Percentiles rank a stretch among this genome's conserved stretches.
Conservation (phyloP, 1,140 invertebrate genomes). For the Drosophila varians region DNA sequence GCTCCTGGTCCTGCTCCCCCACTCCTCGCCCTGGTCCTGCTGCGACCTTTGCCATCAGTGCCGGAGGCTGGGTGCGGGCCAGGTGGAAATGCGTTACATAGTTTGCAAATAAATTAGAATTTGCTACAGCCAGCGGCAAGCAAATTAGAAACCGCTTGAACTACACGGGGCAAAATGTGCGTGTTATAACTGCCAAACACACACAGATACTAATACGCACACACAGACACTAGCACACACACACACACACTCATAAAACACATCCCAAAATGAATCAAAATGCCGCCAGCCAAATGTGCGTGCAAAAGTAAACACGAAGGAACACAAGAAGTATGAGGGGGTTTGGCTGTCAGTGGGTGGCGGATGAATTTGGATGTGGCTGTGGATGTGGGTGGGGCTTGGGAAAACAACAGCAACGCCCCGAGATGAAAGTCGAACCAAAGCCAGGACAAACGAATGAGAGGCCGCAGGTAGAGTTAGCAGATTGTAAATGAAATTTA, state of each 20-base stretch:
- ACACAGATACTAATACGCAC: conserved; percentile 10
- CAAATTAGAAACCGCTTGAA: conserved; percentile 76
- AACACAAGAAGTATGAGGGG: conserved; percentile 3
- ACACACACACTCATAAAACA: conserved; percentile 17
- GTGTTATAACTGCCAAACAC: conserved; percentile 57
- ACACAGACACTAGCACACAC: conserved; percentile 6
- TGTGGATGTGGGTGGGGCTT: background rate
- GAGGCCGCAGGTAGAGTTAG: conserved; percentile 20
- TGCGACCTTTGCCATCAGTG: conserved; percentile 36
- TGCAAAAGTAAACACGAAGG: conserved; percentile 50
- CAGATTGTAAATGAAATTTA: conserved; percentile 13
- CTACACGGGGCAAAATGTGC: conserved; percentile 56
- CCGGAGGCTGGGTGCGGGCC: conserved; percentile 2
- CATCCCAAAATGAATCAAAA: conserved; percentile 40
- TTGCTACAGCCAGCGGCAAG: conserved; percentile 68
- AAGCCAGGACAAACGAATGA: conserved; percentile 23
- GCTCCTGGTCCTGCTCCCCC: background rate
- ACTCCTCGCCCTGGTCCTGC: conserved; percentile 21
- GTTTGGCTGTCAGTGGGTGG: background rate
- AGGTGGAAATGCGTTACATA: conserved; percentile 46
- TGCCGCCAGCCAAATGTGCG: conserved; percentile 59
- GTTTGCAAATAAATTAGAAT: conserved; percentile 79
- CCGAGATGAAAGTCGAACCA: conserved; percentile 31
- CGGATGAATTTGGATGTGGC: too few species aligned
- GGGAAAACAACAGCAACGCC: conserved; percentile 35